Evolutionary conservation across 2,113 vertebrate genomes (phyloP).

Genomic region (Triplophysa siluroides): DNA sequence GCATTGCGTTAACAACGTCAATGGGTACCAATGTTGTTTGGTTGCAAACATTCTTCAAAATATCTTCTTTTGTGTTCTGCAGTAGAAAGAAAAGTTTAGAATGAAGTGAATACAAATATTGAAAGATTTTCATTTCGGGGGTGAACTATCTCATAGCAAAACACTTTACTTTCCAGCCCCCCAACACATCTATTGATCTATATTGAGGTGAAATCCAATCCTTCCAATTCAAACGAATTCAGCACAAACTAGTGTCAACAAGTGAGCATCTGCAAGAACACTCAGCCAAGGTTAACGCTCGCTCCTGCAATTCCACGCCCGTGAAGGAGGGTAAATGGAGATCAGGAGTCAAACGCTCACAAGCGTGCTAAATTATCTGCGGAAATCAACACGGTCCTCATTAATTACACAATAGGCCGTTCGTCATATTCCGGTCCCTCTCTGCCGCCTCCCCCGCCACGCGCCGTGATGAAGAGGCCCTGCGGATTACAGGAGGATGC

Average conservation of each 20-base stretch:
- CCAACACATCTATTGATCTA: too few species aligned
- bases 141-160: background rate
- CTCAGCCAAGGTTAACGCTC: conserved; percentile 74
- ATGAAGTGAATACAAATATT: too few species aligned
- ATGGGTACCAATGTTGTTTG: too few species aligned
- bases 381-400: conserved; percentile 77
- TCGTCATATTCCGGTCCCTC: conserved; percentile 66
- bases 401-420: conserved; percentile 79
- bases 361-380: conserved; percentile 77
- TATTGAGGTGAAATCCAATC: too few species aligned
- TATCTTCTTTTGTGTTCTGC: too few species aligned
- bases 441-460: conserved; percentile 58
- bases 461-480: conserved; percentile 64
- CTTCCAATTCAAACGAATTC: background rate
- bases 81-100: too few species aligned
- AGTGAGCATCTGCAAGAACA: conserved; percentile 52
- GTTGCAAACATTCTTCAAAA: too few species aligned
- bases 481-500: conserved; percentile 73
- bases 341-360: conserved; percentile 76
- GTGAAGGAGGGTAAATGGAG: conserved; percentile 78
- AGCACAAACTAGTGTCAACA: background rate
- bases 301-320: conserved; percentile 67
- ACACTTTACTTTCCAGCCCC: background rate
- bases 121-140: too few species aligned
- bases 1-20: too few species aligned